Conservation (phyloP, 92 coral and sea anemone species). For the Epizoanthus illoricatus region DNA sequence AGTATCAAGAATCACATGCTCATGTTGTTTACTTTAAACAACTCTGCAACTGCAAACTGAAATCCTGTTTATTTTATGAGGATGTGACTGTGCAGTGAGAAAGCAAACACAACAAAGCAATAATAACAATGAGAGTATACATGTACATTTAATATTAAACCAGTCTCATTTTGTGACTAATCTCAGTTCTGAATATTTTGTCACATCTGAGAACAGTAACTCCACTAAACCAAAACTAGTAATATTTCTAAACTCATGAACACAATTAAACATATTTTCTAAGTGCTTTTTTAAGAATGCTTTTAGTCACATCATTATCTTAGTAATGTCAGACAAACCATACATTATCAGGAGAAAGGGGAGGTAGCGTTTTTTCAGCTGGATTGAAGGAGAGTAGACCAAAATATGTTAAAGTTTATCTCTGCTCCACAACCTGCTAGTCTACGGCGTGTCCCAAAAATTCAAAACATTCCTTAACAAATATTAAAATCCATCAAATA, state of each 20-base stretch:
- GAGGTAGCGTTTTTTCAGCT: too few relatives aligned
- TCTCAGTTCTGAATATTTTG: conserved; percentile 3
- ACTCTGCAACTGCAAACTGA: not conserved
- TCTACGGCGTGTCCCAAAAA: not conserved
- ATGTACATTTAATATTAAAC: not conserved
- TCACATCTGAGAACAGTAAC: not conserved
- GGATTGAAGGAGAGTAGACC: too few relatives aligned
- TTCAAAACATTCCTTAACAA: not conserved
- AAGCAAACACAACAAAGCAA: not conserved
- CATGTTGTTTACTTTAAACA: not conserved
- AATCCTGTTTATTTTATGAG: not conserved
- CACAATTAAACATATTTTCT: too few relatives aligned
- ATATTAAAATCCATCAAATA: too few relatives aligned
- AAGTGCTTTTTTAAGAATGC: too few relatives aligned
- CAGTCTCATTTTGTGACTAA: not conserved
- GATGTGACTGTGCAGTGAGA: not conserved
- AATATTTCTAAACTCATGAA: too few relatives aligned
- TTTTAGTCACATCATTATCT: too few relatives aligned
- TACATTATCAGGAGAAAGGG: too few relatives aligned
- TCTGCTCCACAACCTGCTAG: too few relatives aligned
- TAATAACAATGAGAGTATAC: not conserved
- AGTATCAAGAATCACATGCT: not conserved
- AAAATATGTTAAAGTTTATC: too few relatives aligned
- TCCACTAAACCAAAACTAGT: not conserved
- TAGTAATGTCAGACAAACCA: too few relatives aligned